Evolutionary conservation across 2,888 invertebrate species (phyloP).

Genomic region (Agriopis aurantiaria): DNA sequence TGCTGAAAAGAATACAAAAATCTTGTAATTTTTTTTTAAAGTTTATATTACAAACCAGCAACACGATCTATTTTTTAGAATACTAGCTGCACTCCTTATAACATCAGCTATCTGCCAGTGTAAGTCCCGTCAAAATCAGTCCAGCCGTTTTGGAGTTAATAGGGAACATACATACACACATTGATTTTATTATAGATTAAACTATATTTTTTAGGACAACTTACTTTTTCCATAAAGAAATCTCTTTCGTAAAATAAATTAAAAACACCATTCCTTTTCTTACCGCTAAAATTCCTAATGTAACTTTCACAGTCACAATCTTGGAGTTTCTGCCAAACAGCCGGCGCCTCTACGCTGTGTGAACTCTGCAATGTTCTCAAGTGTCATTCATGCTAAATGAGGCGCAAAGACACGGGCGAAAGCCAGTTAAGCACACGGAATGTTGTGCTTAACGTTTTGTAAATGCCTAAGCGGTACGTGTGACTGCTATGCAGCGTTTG

Average conservation of each 20-base stretch:
- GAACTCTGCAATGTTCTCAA: conserved; percentile 43
- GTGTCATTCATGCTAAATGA: conserved; percentile 48
- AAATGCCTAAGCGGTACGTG: conserved; percentile 7
- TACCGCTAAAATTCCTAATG: neutral
- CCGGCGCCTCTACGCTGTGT: conserved; percentile 40
- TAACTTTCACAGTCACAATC: conserved; percentile 9
- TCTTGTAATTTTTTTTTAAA: too few species aligned
- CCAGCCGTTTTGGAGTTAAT: too few species aligned
- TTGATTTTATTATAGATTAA: too few species aligned
- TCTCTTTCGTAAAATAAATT: neutral
- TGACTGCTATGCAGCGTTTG: conserved; percentile 6
- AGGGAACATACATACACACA: too few species aligned
- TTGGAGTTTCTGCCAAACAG: conserved; percentile 23
- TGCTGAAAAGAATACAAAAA: too few species aligned
- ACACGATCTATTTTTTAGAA: too few species aligned
- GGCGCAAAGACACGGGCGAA: conserved; percentile 47
- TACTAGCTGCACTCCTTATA: too few species aligned
- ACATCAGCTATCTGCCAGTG: too few species aligned
- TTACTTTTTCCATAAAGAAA: too few species aligned
- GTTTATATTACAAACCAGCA: too few species aligned
- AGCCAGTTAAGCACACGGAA: conserved; percentile 59
- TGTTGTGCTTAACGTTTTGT: conserved; percentile 55
- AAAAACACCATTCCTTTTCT: neutral
- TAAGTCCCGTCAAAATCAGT: too few species aligned
- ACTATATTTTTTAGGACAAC: too few species aligned